Conservation (phyloP, 2,797 vertebrate species). For the Alcedo atthis region DNA sequence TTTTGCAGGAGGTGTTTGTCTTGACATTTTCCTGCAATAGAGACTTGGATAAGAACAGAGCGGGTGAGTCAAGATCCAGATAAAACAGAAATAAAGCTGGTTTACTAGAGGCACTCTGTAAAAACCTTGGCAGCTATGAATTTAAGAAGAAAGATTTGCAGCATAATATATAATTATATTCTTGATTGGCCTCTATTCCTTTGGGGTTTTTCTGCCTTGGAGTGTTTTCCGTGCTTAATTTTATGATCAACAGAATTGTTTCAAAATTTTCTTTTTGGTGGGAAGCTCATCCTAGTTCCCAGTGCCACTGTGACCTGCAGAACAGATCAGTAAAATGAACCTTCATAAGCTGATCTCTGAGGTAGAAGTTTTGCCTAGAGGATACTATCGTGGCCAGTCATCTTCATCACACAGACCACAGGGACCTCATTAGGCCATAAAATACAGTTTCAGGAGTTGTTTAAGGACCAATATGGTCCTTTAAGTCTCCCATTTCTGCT, state of each 20-base stretch:
- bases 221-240: background rate
- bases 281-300: background rate
- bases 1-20: background rate
- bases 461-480: background rate
- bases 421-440: conserved; percentile 3
- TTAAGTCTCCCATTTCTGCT: background rate
- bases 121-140: background rate
- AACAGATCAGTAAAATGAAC: background rate
- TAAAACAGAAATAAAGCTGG: background rate
- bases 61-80: background rate
- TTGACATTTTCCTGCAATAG: background rate
- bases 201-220: background rate
- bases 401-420: background rate
- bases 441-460: background rate
- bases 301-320: background rate
- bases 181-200: background rate
- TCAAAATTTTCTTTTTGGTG: background rate
- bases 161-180: background rate
- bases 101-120: background rate
- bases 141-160: background rate
- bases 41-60: background rate
- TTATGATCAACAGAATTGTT: background rate
- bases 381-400: background rate
- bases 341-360: background rate
- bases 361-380: background rate